Evolutionary conservation across 2,113 vertebrate genomes (phyloP), one percentile per base, ranked within the genome.

Genomic region (Halcyon malimbica): DNA sequence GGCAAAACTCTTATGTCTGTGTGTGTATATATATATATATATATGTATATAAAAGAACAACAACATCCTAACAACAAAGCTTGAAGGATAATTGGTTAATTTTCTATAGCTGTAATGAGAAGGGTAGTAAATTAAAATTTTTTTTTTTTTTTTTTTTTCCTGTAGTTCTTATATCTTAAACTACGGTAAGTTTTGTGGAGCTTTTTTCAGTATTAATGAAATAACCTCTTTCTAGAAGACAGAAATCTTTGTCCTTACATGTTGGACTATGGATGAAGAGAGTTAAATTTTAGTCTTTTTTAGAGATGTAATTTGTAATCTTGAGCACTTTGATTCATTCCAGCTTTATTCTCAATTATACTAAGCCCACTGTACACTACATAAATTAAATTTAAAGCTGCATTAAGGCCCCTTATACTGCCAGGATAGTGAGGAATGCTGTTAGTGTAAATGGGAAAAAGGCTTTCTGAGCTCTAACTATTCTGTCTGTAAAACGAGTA

Each of bases 301-400:
- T 48, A 81, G 79, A 81, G 54, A 77, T 70, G 7, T 54, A 50
- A 63, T 90, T 88, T 91, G 62, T 89, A 64, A 79, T 73, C 74
- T 94, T 75, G 65, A 89, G 48, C n/a, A 37, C 57, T 96, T 91
- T 93, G 56, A 89, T 92, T 89, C 15, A 35, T 87, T 81, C 37
- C 42, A 90, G 50, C 37, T 44, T 93, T 83, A 31, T 77, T 92
- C 63, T 90, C 28, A 84, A n/a, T 95, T 86, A 83, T 70, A 51
- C 41, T 87, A 93, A 93, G 28, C 64, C 37, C 19, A 54, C 24
- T 74, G 54, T 82, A 67, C 10, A 5, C 69, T 53, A 56, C 39
- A 71, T 57, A 73, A 89, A 82, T 89, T 85, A 79, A 82, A 83
- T 89, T 39, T 83, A 91, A 93, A 94, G 31, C 84, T 90, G 24